phyloP scores from a whole-genome alignment of 2,797 vertebrate species.

The Hylomyscus alleni region DNA sequence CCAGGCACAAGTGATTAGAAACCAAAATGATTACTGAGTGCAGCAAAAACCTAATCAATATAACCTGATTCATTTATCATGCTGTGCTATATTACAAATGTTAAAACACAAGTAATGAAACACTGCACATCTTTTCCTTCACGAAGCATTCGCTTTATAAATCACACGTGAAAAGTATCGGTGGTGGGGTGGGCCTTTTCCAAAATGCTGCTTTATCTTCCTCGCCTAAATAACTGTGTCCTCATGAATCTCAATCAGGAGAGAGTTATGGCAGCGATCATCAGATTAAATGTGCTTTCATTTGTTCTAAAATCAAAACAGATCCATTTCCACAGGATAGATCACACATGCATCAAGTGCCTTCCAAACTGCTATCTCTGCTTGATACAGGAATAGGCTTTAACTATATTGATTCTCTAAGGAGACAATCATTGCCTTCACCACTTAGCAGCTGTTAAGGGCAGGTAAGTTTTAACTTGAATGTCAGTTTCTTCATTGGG shows the following conservation, averaged over 20 bases:
- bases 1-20: constrained; percentile 80
- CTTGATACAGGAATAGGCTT: constrained; percentile 65
- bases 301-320: constrained; percentile 74
- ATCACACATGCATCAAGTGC: constrained; percentile 63
- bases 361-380: constrained; percentile 69
- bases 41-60: constrained; percentile 83
- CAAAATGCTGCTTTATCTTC: constrained; percentile 69
- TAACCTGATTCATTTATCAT: constrained; percentile 80
- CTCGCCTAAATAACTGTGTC: constrained; percentile 58
- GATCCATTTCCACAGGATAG: constrained; percentile 59
- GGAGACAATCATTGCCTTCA: constrained; percentile 38
- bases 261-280: constrained; percentile 72
- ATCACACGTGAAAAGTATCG: constrained; percentile 55
- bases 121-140: constrained; percentile 52
- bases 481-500: constrained; percentile 50
- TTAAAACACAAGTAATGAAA: constrained; percentile 82
- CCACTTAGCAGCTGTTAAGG: constrained; percentile 59
- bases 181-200: constrained; percentile 39
- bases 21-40: constrained; percentile 84
- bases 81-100: constrained; percentile 77
- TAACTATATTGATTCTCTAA: constrained; percentile 70
- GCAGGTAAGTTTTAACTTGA: constrained; percentile 42
- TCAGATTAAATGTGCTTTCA: constrained; percentile 73
- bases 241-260: constrained; percentile 73
- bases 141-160: constrained; percentile 67